Evolutionary conservation across 2,113 vertebrate species (phyloP).

Genomic region (Trematocara nigrifrons): DNA sequence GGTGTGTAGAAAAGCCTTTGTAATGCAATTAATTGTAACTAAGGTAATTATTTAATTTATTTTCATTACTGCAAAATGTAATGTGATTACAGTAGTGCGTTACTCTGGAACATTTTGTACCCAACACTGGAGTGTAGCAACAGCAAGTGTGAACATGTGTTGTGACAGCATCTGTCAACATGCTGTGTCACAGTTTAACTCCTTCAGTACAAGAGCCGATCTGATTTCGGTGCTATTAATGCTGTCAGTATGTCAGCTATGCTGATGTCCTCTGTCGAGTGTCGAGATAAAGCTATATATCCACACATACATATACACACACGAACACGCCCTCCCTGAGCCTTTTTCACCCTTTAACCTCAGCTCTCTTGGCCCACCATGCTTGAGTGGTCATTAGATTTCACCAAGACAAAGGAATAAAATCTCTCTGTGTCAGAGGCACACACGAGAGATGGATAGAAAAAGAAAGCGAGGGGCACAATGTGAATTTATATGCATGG

Average conservation of each 20-base stretch:
- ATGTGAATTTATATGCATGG: background rate
- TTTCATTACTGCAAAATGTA: background rate
- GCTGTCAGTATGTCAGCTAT: background rate
- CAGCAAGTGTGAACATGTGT: background rate
- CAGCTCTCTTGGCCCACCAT: background rate
- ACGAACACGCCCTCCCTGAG: background rate
- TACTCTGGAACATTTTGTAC: background rate
- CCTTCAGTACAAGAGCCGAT: background rate
- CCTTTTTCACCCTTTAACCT: conserved; percentile 33
- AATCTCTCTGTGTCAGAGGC: background rate
- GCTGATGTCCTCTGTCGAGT: background rate
- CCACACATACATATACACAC: background rate
- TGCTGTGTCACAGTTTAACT: background rate
- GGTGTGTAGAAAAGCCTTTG: background rate
- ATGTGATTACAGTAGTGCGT: background rate
- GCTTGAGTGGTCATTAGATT: conserved; percentile 31
- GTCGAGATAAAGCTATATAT: background rate
- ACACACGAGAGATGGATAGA: background rate
- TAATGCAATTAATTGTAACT: background rate
- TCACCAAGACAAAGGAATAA: conserved; percentile 7
- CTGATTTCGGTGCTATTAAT: background rate
- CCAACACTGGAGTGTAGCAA: background rate
- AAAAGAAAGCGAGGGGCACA: background rate
- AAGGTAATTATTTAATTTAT: background rate
- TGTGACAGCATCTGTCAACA: background rate